Base-by-base conservation (phyloP, 2,888 invertebrate species). In the Lasioglossum villosulum region DNA sequence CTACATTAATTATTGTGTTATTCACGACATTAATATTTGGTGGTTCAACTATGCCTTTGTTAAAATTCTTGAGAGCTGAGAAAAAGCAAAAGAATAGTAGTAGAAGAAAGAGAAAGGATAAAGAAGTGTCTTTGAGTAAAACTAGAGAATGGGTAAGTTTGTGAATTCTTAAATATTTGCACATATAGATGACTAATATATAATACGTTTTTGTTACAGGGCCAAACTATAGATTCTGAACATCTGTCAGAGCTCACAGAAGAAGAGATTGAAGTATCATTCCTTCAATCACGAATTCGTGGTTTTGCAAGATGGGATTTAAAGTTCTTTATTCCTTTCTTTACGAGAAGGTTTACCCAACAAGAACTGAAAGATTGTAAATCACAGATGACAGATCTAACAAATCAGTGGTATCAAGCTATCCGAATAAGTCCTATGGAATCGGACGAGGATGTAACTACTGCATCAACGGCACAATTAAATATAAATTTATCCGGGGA, bases 341-440 rank as follows among this genome's bases (percentile, higher is more conserved):
- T 99, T 94, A 99, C 99, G 0, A 96, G 99, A 91, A 96, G 99
- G 91, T 99, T 99, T 93, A 99, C 99, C 12, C 98, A 99, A 94
- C 95, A 98, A 97, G 99, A 99, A 96, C 95, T 99, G 88, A 98
- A 98, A 94, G 99, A 99, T 95, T 99, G 99, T 94, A 98, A 98
- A 95, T 98, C 98, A 90, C 99, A 99, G 96, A 99, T 99, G 98
- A 98, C 98, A 2, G 98, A 98, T 95, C 96, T 99, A 89, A 99
- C 99, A 0, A 98, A 99, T 94, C 98, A 99, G 94, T 99, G 99
- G 99, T 99, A 99, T 95, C 98, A 99, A 95, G 99, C 99, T 0
- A 99, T 99, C 90, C 96, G 98, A 85, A 97, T 98, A 92, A 97
- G 98, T 74, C 98, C 98, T 16, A 96, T 98, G 87, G 97, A 98